phyloP scores from a whole-genome alignment of 2,113 vertebrate species.

The Saccopteryx leptura region DNA sequence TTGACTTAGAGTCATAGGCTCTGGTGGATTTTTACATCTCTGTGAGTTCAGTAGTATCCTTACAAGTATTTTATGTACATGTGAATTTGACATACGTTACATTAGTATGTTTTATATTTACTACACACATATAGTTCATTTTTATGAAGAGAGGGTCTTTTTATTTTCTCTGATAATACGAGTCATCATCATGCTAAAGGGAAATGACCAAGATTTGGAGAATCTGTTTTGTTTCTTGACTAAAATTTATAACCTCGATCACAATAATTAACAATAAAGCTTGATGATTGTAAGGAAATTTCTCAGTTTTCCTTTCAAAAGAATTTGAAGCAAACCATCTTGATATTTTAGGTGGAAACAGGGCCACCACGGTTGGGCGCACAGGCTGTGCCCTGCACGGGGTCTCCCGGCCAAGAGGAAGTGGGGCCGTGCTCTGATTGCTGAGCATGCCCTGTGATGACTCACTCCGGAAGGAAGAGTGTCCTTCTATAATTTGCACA shows the following conservation, averaged over 20 bases:
- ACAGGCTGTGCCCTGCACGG: no score
- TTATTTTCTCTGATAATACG: not conserved
- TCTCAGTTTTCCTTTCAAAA: not conserved
- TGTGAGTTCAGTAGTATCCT: not conserved
- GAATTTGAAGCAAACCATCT: not conserved
- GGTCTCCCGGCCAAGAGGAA: not conserved
- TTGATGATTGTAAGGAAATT: not conserved
- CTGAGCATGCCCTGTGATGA: not conserved
- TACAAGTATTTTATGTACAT: not conserved
- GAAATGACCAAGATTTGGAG: constrained; percentile 15
- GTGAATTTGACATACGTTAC: not conserved
- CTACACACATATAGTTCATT: not conserved
- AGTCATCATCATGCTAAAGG: not conserved
- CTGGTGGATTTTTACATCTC: not conserved
- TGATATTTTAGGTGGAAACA: not conserved
- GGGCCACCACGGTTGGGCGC: no score
- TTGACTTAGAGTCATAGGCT: not conserved
- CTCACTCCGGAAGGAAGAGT: not conserved
- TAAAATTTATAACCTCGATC: constrained; percentile 35
- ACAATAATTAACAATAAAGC: not conserved
- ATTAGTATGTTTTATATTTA: not conserved
- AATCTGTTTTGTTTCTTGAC: constrained; percentile 1
- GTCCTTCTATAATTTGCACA: not conserved
- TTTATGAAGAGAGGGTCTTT: not conserved
- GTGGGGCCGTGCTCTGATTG: not conserved